These are phyloP conservation scores for Drosophila lowei DNA, from an alignment of 1,140 invertebrate genomes.

Conservation along the genomic window DNA sequence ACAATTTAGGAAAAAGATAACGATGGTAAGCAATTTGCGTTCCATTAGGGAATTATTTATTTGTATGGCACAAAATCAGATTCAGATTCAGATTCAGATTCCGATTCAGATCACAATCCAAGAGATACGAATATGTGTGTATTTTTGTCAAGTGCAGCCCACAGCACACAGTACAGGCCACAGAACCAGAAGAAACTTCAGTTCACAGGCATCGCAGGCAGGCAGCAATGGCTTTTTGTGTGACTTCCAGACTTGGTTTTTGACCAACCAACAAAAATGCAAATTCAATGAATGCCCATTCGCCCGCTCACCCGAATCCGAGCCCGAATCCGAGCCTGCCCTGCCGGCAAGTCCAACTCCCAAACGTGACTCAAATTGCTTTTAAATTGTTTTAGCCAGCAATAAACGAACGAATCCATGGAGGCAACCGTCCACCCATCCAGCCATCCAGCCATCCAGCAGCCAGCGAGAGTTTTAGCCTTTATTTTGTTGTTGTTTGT, in stretches of 20 bases:
- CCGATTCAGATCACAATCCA: too few relatives aligned
- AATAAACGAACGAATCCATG: conserved; percentile 42
- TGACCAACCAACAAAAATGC: conserved; percentile 53
- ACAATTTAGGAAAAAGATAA: too few relatives aligned
- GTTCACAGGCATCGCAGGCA: conserved; percentile 13
- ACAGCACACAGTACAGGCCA: too few relatives aligned
- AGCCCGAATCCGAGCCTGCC: neutral
- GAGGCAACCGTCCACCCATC: neutral
- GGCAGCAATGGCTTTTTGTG: conserved; percentile 32
- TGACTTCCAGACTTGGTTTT: conserved; percentile 46
- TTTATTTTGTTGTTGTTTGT: conserved; percentile 16
- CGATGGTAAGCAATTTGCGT: too few relatives aligned
- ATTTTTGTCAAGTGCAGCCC: neutral
- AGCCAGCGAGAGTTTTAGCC: conserved; percentile 40
- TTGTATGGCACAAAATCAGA: too few relatives aligned
- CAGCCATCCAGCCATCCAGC: neutral
- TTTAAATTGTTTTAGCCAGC: conserved; percentile 76
- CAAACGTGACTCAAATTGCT: conserved; percentile 72
- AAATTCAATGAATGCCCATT: conserved; percentile 68
- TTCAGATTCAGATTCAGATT: too few relatives aligned
- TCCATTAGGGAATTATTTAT: too few relatives aligned
- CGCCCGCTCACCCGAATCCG: neutral
- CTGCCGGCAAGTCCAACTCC: neutral
- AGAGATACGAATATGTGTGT: neutral
- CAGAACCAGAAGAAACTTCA: conserved; percentile 18